phyloP scores from a whole-genome alignment of 2,888 invertebrate species.

The Chrysotoxum bicinctum region DNA sequence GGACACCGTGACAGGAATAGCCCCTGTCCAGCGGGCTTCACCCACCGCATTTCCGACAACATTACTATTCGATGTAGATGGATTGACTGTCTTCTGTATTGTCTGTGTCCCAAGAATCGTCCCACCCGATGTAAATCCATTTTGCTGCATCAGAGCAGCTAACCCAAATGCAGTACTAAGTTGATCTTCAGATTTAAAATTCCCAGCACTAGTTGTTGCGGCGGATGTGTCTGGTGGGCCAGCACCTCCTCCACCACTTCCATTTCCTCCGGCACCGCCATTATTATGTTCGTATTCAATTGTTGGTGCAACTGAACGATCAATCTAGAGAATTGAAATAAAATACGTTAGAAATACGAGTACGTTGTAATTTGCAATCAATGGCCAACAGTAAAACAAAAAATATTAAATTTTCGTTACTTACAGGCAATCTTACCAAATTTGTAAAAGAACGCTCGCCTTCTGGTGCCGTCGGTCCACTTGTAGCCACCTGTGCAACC shows the following conservation, averaged over 20 bases:
- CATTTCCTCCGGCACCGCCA: slow-evolving; percentile 57
- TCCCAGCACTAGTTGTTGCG: slow-evolving; percentile 77
- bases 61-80: slow-evolving; percentile 73
- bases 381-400: background rate
- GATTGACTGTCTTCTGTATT: slow-evolving; percentile 77
- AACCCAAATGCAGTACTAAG: slow-evolving; percentile 88
- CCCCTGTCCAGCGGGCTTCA: slow-evolving; percentile 83
- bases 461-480: slow-evolving; percentile 81
- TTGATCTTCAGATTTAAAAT: slow-evolving; percentile 88
- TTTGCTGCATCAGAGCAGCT: slow-evolving; percentile 87
- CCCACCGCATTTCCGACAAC: slow-evolving; percentile 67
- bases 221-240: slow-evolving; percentile 75
- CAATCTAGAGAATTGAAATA: slow-evolving; percentile 78
- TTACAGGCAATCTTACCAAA: slow-evolving; percentile 78
- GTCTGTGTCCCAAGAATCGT: slow-evolving; percentile 82
- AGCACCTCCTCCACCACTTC: slow-evolving; percentile 34
- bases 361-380: background rate
- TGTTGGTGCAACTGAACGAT: slow-evolving; percentile 81
- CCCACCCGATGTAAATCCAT: slow-evolving; percentile 84
- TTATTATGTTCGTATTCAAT: slow-evolving; percentile 81
- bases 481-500: slow-evolving; percentile 82
- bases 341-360: background rate
- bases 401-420: background rate
- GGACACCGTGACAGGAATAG: slow-evolving; percentile 85
- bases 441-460: slow-evolving; percentile 82